Base-by-base conservation (phyloP, 2,888 invertebrate genomes). In the Monopis laevigella region DNA sequence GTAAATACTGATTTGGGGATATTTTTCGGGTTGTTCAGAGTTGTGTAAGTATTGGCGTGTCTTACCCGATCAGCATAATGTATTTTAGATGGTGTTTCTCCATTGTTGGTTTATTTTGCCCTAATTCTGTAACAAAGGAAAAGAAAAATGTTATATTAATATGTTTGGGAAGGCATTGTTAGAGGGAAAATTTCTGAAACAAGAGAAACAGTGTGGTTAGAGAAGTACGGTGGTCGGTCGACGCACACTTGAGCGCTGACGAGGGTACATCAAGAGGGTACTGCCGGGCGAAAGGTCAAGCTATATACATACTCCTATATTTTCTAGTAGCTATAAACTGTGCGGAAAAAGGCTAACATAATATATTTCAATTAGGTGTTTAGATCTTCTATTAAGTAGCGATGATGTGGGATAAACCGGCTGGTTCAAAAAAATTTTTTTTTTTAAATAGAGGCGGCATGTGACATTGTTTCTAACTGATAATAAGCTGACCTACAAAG, bases 201-300 rank as follows among this genome's bases (percentile, higher is more conserved):
- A 17, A 32, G 32, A 4, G 17, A 17, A 14, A 32, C n/a, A 17
- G 32, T 32, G 14, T 32, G 32, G 32, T 32, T 32, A 32, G 14
- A 5, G 32, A 32, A 32, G 32, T 32, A 32, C 32, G 32, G 32
- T 32, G 16, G 32, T 14, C 14, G 11, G 30, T 14, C 12, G 32
- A 17, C 17, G 36, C 36, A 19, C 16, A 21, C 36, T 21, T 36
- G 21, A 21, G 21, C 19, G 36, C 19, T 36, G 36, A 36, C 21
- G 21, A 21, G 36, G 36, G 36, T 36, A 36, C 36, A 36, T 36
- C 36, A 36, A 36, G 36, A 16, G 34, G n/a, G 3, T 12, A 36
- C 36, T 19, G 36, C 36, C 21, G 21, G n/a, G 36, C 21, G 21
- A 36, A 36, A 36, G 36, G 36, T 36, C 36, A 36, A 21, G 36